Evolutionary conservation across 2,113 vertebrate genomes (phyloP).

Genomic region (Pristiophorus japonicus): DNA sequence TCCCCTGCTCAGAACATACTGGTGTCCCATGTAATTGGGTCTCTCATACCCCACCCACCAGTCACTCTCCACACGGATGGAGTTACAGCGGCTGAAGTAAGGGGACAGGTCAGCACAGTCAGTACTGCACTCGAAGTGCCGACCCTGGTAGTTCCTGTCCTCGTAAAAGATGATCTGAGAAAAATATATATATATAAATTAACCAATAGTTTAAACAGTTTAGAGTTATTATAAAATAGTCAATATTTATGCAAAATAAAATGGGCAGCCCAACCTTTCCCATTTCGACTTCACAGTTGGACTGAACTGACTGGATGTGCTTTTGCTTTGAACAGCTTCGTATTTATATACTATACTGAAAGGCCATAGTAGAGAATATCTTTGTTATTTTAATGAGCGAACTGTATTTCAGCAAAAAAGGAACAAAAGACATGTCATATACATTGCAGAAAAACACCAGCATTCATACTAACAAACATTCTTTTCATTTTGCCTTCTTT

Average conservation of each 20-base stretch:
- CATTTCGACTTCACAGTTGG: neutral
- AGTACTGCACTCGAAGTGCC: constrained; percentile 39
- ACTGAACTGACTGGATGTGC: neutral
- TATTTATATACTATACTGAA: constrained; percentile 7
- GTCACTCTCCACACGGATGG: constrained; percentile 40
- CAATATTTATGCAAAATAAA: neutral
- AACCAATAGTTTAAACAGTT: neutral
- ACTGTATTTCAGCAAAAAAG: constrained; percentile 8
- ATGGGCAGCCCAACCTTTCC: neutral
- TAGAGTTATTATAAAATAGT: neutral
- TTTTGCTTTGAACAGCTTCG: neutral
- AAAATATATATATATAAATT: neutral
- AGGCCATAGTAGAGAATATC: neutral
- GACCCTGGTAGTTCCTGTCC: constrained; percentile 40
- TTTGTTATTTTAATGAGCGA: constrained; percentile 22
- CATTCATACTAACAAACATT: neutral
- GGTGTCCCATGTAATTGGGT: constrained; percentile 45
- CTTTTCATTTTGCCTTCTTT: constrained; percentile 30
- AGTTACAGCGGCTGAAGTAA: constrained; percentile 41
- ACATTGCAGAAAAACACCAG: neutral
- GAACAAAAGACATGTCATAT: neutral
- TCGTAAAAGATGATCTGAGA: constrained; percentile 42
- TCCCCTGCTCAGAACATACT: constrained; percentile 41
- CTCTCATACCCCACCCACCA: constrained; percentile 57
- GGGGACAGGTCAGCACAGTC: constrained; percentile 38